A percentile compares a stretch with the other conserved stretches of the same genome.
These are phyloP conservation scores for Conchocele bisecta DNA, from an alignment of 2,888 invertebrate genomes.

Conservation along the genomic window DNA sequence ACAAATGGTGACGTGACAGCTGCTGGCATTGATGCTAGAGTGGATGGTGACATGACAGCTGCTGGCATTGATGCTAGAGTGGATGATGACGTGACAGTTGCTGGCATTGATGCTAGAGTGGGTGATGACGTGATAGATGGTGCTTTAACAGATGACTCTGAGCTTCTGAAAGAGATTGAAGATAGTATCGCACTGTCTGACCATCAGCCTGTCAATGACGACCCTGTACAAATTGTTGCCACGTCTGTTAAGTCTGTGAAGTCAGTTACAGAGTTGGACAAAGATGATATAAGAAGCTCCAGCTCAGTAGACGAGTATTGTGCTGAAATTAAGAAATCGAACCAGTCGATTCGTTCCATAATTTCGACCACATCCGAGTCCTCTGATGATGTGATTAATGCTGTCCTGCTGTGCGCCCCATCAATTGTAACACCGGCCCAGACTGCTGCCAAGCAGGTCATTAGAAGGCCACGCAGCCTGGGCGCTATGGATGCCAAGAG, in stretches of 20 bases:
- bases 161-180: not conserved
- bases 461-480: slow-evolving; percentile 46
- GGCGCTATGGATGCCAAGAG: slow-evolving; percentile 30
- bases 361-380: too few relatives aligned
- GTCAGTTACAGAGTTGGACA: not conserved
- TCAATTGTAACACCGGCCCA: slow-evolving; percentile 42
- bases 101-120: not conserved
- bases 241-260: not conserved
- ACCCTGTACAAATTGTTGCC: not conserved
- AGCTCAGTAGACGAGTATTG: too few relatives aligned
- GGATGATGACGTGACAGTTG: not conserved
- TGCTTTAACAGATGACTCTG: not conserved
- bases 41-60: not conserved
- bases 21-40: not conserved
- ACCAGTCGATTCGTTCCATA: too few relatives aligned
- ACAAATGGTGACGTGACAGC: not conserved
- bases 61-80: not conserved
- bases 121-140: not conserved
- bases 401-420: slow-evolving; percentile 22
- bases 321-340: too few relatives aligned
- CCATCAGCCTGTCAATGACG: not conserved
- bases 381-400: not conserved
- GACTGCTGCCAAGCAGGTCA: slow-evolving; percentile 22
- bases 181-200: not conserved
- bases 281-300: too few relatives aligned